Conservation (phyloP, 1,140 invertebrate genomes). For the Cryptotermes secundus region DNA sequence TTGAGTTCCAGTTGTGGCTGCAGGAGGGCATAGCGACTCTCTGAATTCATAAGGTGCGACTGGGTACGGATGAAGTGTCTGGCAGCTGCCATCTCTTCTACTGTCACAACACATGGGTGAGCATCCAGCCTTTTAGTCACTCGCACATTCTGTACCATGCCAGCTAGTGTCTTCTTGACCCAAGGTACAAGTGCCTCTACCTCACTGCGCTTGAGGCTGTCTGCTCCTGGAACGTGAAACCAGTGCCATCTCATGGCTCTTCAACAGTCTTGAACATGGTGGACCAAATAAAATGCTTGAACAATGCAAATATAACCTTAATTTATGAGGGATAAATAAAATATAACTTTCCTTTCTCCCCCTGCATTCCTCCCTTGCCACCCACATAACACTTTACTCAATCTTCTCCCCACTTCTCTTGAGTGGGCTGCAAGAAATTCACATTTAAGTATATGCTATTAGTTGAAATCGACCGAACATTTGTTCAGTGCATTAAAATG, state of each 20-base stretch:
- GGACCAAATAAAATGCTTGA: no score
- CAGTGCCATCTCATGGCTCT: background rate
- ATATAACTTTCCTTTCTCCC: no score
- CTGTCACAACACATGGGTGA: slow-evolving; percentile 92
- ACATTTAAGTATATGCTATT: no score
- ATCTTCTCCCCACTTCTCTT: no score
- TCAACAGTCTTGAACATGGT: no score
- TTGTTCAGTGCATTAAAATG: no score
- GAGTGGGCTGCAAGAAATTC: no score
- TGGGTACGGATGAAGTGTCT: slow-evolving; percentile 92
- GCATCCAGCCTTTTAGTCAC: slow-evolving; percentile 79
- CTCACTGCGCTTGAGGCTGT: slow-evolving; percentile 68
- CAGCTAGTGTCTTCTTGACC: slow-evolving; percentile 71
- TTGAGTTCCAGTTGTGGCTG: slow-evolving; percentile 94
- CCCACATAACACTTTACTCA: no score
- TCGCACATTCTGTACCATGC: slow-evolving; percentile 78
- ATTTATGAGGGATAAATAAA: no score
- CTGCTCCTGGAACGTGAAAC: slow-evolving; percentile 51
- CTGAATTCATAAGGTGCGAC: slow-evolving; percentile 78
- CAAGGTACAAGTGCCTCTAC: slow-evolving; percentile 76
- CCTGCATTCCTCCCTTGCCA: no score
- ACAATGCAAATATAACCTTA: no score
- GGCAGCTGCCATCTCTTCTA: slow-evolving; percentile 94
- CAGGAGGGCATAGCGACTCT: slow-evolving; percentile 80
- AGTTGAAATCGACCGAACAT: no score